Evolutionary conservation across 1,140 invertebrate species (phyloP).

Genomic region (Heterodera carotae): DNA sequence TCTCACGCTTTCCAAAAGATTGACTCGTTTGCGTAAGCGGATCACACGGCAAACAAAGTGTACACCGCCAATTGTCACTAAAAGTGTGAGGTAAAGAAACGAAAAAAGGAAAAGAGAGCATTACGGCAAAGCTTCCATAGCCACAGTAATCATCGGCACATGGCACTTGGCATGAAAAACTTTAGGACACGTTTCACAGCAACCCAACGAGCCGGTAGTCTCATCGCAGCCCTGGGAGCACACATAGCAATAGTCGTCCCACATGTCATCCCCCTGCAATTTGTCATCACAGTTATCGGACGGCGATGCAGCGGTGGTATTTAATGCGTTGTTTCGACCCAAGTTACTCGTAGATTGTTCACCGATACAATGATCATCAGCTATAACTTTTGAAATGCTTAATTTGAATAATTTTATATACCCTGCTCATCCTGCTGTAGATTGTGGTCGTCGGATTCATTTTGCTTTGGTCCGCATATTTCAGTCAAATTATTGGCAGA

Average conservation of each 20-base stretch:
- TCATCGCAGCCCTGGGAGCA: conserved; percentile 53
- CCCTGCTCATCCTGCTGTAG: no score
- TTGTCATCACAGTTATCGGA: neutral
- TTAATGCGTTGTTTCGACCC: neutral
- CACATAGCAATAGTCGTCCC: conserved; percentile 54
- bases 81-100: conserved; percentile 22
- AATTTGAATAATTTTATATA: no score
- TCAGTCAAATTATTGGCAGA: neutral
- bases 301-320: neutral
- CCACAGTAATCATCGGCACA: conserved; percentile 32
- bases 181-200: conserved; percentile 44
- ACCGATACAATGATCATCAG: neutral
- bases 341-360: neutral
- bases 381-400: no score
- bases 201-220: conserved; percentile 43
- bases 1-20: conserved; percentile 38
- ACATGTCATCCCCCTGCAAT: conserved; percentile 22
- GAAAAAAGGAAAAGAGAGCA: conserved; percentile 5
- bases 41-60: conserved; percentile 34
- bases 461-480: neutral
- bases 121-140: conserved; percentile 47
- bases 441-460: no score
- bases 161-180: conserved; percentile 50
- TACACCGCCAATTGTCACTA: conserved; percentile 51
- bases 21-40: conserved; percentile 26